Percentiles rank a stretch among this genome's conserved stretches.
Conservation (phyloP, 1,140 invertebrate species). For the Agraylea sexmaculata region DNA sequence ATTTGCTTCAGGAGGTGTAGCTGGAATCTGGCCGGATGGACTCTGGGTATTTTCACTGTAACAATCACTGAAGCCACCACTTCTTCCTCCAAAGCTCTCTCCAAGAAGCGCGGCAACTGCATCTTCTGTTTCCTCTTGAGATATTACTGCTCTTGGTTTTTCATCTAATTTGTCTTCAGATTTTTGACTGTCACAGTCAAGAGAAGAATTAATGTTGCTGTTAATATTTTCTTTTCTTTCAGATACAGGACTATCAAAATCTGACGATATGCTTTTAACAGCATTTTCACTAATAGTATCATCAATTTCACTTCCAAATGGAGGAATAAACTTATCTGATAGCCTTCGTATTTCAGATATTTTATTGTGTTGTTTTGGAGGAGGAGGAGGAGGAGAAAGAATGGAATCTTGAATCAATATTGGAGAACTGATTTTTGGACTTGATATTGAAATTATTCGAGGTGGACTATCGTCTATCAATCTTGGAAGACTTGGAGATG, state of each 20-base stretch:
- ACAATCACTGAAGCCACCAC: conserved; percentile 37
- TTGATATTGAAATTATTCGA: conserved; percentile 22
- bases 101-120: conserved; percentile 77
- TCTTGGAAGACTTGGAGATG: conserved; percentile 35
- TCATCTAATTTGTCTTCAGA: conserved; percentile 50
- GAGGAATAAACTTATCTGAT: conserved; percentile 53
- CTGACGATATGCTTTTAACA: conserved; percentile 48
- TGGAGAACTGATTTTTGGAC: conserved; percentile 19
- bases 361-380: conserved; percentile 23
- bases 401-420: conserved; percentile 29
- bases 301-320: conserved; percentile 56
- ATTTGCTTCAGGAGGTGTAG: conserved; percentile 29
- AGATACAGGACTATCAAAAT: conserved; percentile 27
- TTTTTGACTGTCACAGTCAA: conserved; percentile 27
- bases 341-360: conserved; percentile 30
- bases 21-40: conserved; percentile 30
- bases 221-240: conserved; percentile 22
- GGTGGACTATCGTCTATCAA: conserved; percentile 37
- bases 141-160: conserved; percentile 71
- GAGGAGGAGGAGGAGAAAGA: conserved; percentile 28
- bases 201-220: conserved; percentile 19
- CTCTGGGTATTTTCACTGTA: conserved; percentile 35
- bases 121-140: conserved; percentile 85
- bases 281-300: conserved; percentile 67
- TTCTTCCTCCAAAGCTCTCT: conserved; percentile 61